Percentiles rank a stretch among this genome's conserved stretches.
Evolutionary conservation across 2,888 invertebrate genomes (phyloP).

Genomic region (Bugulina stolonifera): DNA sequence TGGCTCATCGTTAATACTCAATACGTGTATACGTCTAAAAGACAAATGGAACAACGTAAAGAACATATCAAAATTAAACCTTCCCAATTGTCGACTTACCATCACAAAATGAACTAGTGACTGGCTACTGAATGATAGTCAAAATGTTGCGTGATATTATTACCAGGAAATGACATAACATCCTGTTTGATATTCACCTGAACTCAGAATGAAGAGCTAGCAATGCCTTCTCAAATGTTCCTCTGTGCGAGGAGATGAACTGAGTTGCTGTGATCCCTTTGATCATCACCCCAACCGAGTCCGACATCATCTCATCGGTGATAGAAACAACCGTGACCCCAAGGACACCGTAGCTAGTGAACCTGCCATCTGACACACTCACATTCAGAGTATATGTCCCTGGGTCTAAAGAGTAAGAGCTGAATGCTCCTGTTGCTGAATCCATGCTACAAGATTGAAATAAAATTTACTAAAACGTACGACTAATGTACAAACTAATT

Average conservation of each 20-base stretch:
- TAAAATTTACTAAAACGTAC: no score
- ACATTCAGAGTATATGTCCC: constrained; percentile 70
- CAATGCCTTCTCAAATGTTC: constrained; percentile 73
- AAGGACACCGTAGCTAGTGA: constrained; percentile 58
- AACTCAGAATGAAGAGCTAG: not conserved
- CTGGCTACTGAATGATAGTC: no score
- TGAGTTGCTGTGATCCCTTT: constrained; percentile 74
- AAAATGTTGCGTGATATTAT: no score
- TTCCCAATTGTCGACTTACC: no score
- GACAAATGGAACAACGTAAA: no score
- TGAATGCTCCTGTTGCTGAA: not conserved
- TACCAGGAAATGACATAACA: no score
- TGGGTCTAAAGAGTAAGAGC: constrained; percentile 35
- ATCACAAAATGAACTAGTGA: no score
- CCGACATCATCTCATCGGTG: constrained; percentile 76
- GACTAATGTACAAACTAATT: no score
- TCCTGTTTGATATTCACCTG: no score
- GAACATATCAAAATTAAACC: no score
- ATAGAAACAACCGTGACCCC: constrained; percentile 73
- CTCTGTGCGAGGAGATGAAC: constrained; percentile 79
- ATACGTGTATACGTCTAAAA: not conserved
- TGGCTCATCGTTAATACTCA: constrained; percentile 1
- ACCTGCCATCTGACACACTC: constrained; percentile 58
- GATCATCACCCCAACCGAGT: constrained; percentile 77
- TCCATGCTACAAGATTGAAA: constrained; percentile 24